A percentile compares a stretch with the other conserved stretches of the same genome.
Evolutionary conservation across 2,888 invertebrate species (phyloP).

Genomic region (Himalopsyche anomala): DNA sequence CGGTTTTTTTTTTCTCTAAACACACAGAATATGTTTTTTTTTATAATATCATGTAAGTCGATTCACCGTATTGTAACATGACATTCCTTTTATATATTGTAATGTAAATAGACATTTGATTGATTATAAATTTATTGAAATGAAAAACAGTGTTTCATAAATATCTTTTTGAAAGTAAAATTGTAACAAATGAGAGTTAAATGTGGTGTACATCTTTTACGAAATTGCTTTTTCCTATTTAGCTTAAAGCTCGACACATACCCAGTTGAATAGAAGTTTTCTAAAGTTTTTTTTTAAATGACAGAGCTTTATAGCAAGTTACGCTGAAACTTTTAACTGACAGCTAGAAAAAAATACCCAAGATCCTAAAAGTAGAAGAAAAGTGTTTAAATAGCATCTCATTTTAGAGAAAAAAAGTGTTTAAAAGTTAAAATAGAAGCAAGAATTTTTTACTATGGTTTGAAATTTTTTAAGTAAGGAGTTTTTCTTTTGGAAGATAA

Average conservation of each 20-base stretch:
- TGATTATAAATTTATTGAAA: too few species aligned
- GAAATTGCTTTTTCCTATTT: conserved; percentile 13
- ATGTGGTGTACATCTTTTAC: neutral
- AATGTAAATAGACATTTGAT: too few species aligned
- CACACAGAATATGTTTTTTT: too few species aligned
- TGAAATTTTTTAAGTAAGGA: too few species aligned
- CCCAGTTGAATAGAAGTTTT: neutral
- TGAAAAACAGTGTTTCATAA: too few species aligned
- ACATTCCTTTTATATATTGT: too few species aligned
- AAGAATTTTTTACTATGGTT: neutral
- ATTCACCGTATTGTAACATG: too few species aligned
- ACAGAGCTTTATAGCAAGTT: conserved; percentile 8
- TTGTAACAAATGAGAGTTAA: neutral
- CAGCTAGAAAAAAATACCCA: conserved; percentile 22
- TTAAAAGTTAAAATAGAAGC: neutral
- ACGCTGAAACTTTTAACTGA: neutral
- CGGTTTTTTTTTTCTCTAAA: too few species aligned
- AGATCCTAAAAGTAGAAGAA: neutral
- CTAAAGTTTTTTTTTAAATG: conserved; percentile 6
- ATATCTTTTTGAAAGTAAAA: too few species aligned
- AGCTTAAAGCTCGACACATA: neutral
- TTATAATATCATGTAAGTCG: too few species aligned
- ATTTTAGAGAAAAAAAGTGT: neutral
- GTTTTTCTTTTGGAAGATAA: too few species aligned
- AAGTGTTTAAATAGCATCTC: neutral